These are phyloP conservation scores for Crocodylus rhombifer DNA, from an alignment of 2,797 vertebrate genomes.

Conservation along the genomic window DNA sequence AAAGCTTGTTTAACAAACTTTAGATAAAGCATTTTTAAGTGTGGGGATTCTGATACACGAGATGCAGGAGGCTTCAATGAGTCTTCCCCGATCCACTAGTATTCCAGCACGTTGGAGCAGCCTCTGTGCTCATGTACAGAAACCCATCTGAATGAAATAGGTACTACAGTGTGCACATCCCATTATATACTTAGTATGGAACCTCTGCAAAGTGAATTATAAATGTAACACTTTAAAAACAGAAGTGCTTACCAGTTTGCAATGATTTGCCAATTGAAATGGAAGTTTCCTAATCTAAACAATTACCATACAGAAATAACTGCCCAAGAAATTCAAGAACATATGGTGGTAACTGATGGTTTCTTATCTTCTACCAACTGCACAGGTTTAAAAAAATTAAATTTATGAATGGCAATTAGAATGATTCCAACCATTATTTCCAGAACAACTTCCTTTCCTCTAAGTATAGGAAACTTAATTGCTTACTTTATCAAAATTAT, in stretches of 20 bases:
- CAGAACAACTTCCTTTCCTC: background rate
- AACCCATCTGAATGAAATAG: background rate
- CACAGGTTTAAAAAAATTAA: background rate
- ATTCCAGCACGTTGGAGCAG: no score
- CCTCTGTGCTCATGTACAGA: no score
- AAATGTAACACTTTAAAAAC: background rate
- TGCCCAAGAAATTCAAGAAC: slow-evolving; percentile 1
- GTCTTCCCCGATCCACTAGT: no score
- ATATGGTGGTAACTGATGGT: background rate
- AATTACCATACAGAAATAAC: background rate
- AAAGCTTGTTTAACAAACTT: no score
- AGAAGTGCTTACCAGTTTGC: background rate
- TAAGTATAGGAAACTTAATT: background rate
- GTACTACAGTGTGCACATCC: fast-evolving
- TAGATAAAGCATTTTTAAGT: no score
- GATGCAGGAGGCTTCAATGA: no score
- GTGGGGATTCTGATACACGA: no score
- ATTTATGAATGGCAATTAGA: background rate
- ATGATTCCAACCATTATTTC: slow-evolving; percentile 30
- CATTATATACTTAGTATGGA: fast-evolving
- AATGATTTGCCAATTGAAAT: slow-evolving; percentile 4
- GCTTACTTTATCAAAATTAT: slow-evolving; percentile 33
- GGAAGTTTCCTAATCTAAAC: background rate
- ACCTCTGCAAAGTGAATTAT: background rate
- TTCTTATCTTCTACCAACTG: background rate